Conservation (phyloP, 2,888 invertebrate genomes). For the Agelastica alni region DNA sequence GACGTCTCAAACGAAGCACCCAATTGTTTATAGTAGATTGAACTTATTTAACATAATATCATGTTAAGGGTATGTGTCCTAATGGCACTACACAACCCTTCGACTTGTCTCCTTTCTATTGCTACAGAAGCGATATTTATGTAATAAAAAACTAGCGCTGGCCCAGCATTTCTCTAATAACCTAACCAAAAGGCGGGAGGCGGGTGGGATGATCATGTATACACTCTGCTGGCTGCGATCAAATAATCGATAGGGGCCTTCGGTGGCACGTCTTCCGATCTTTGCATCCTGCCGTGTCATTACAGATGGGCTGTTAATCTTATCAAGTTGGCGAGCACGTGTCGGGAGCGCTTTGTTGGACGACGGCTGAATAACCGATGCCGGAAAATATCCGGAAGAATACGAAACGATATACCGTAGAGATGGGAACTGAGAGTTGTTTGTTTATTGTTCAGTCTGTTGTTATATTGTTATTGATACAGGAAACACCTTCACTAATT, state of each 20-base stretch:
- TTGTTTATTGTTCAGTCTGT: no score
- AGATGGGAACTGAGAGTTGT: constrained; percentile 14
- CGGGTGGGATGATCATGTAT: constrained; percentile 36
- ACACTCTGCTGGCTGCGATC: constrained; percentile 39
- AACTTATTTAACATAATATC: no score
- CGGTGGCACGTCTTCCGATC: constrained; percentile 45
- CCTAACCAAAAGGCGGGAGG: background rate
- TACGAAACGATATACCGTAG: constrained; percentile 31
- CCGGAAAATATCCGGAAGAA: constrained; percentile 44
- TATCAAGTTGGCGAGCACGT: constrained; percentile 48
- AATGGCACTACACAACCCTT: no score
- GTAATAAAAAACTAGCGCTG: background rate
- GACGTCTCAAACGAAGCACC: no score
- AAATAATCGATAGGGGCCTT: constrained; percentile 43
- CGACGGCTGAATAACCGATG: constrained; percentile 41
- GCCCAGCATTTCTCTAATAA: constrained; percentile 4
- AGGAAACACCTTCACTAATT: no score
- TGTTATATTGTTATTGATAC: no score
- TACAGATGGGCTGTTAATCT: constrained; percentile 49
- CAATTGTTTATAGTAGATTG: no score
- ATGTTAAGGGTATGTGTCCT: no score
- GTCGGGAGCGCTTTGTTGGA: constrained; percentile 44
- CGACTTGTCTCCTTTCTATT: no score
- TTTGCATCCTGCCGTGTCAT: constrained; percentile 49
- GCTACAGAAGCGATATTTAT: no score